A percentile compares a stretch with the other conserved stretches of the same genome.
phyloP scores from a whole-genome alignment of 2,113 vertebrate species.

The Brachirus orientalis region DNA sequence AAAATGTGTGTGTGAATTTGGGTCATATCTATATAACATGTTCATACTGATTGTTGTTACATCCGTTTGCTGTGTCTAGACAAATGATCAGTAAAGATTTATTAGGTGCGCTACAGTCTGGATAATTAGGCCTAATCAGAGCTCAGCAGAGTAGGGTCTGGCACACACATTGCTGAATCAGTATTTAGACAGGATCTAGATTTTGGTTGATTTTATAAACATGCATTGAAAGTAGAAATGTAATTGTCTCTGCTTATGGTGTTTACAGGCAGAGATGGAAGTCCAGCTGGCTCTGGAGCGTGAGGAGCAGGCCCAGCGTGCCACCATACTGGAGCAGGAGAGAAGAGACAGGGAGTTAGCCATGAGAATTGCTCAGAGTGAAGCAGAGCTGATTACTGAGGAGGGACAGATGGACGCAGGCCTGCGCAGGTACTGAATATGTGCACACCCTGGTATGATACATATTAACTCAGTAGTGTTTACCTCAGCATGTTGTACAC shows the following conservation, averaged over 20 bases:
- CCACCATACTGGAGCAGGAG: conserved; percentile 91
- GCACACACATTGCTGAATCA: conserved; percentile 11
- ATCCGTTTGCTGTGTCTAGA: conserved; percentile 54
- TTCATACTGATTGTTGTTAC: not conserved
- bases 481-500: conserved; percentile 36
- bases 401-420: conserved; percentile 86
- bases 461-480: not conserved
- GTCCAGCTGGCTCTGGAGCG: conserved; percentile 88
- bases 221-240: conserved; percentile 7
- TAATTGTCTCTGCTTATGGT: conserved; percentile 21
- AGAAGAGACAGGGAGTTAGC: conserved; percentile 93
- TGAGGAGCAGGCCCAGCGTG: conserved; percentile 88
- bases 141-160: too few species aligned
- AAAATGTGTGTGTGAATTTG: too few species aligned
- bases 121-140: conserved; percentile 61
- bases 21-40: conserved; percentile 10
- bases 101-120: conserved; percentile 33
- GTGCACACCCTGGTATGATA: not conserved
- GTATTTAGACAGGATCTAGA: conserved; percentile 2
- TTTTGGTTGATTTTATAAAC: conserved; percentile 11
- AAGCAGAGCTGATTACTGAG: conserved; percentile 93
- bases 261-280: conserved; percentile 89
- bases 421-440: conserved; percentile 88
- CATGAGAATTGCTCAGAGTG: conserved; percentile 94
- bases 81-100: conserved; percentile 42